Conservation (phyloP, 2,888 invertebrate species). For the Drosophila greeni region DNA sequence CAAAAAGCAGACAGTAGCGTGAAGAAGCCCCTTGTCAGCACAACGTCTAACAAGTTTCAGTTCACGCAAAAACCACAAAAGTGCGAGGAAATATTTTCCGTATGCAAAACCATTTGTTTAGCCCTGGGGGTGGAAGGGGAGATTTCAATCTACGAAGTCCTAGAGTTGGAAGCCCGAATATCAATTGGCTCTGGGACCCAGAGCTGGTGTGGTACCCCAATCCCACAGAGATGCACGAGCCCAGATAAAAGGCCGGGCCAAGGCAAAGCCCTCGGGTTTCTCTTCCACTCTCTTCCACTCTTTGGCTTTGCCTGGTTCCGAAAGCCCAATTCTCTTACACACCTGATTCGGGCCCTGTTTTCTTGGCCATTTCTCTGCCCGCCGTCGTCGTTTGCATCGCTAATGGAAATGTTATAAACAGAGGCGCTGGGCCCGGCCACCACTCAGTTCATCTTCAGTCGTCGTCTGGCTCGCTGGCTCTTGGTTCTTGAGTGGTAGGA, state of each 20-base stretch:
- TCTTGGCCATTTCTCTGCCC: slow-evolving; percentile 64
- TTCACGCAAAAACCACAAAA: slow-evolving; percentile 20
- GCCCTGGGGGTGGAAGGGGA: slow-evolving; percentile 7
- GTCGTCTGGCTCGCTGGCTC: slow-evolving; percentile 67
- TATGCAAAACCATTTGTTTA: slow-evolving; percentile 12
- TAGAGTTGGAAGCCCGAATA: slow-evolving; percentile 50
- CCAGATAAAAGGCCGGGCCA: slow-evolving; percentile 56
- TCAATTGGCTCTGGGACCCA: slow-evolving; percentile 44
- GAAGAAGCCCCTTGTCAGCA: slow-evolving; percentile 42
- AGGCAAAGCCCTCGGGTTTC: slow-evolving; percentile 38
- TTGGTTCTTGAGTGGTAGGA: slow-evolving; percentile 66
- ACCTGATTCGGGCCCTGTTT: slow-evolving; percentile 25
- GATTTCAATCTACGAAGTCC: slow-evolving; percentile 53
- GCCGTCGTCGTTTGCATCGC: slow-evolving; percentile 45
- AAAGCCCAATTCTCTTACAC: slow-evolving; percentile 27
- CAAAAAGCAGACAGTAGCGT: slow-evolving; percentile 22
- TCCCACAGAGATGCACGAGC: slow-evolving; percentile 47
- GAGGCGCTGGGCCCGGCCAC: slow-evolving; percentile 66
- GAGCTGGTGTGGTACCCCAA: slow-evolving; percentile 5
- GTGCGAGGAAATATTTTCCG: slow-evolving; percentile 44
- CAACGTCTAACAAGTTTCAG: slow-evolving; percentile 17
- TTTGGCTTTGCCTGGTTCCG: not conserved
- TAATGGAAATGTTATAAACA: slow-evolving; percentile 78
- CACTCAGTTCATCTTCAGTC: slow-evolving; percentile 77
- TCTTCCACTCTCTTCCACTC: slow-evolving; percentile 30